A percentile compares a stretch with the other conserved stretches of the same genome.
phyloP scores from a whole-genome alignment of 2,888 invertebrate genomes.

The Autographa gamma region DNA sequence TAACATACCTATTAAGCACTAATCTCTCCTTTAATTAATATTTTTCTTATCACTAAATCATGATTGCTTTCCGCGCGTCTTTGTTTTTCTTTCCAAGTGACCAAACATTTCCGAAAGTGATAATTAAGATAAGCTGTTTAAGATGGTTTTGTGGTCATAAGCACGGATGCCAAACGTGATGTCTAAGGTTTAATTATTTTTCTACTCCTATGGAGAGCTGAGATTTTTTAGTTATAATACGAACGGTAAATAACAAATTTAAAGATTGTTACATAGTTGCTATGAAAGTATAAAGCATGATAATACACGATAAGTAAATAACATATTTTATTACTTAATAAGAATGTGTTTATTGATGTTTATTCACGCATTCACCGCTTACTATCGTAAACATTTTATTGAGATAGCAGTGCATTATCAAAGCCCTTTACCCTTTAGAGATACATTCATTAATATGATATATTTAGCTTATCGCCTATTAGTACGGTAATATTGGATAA shows the following conservation, averaged over 20 bases:
- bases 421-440: neutral
- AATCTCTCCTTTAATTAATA: no score
- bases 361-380: neutral
- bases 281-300: neutral
- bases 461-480: neutral
- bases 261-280: no score
- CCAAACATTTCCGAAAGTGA: neutral
- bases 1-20: neutral
- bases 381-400: neutral
- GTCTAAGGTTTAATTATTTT: no score
- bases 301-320: neutral
- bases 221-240: neutral
- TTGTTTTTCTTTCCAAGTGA: neutral
- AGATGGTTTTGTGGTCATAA: neutral
- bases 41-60: neutral
- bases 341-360: neutral
- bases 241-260: no score
- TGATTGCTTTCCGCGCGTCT: neutral
- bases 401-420: neutral
- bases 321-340: neutral
- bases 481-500: constrained; percentile 12
- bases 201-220: neutral
- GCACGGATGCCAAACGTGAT: neutral
- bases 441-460: neutral
- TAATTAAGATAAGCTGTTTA: neutral